Evolutionary conservation across 2,888 invertebrate genomes (phyloP).

Genomic region (Andrena flavipes): DNA sequence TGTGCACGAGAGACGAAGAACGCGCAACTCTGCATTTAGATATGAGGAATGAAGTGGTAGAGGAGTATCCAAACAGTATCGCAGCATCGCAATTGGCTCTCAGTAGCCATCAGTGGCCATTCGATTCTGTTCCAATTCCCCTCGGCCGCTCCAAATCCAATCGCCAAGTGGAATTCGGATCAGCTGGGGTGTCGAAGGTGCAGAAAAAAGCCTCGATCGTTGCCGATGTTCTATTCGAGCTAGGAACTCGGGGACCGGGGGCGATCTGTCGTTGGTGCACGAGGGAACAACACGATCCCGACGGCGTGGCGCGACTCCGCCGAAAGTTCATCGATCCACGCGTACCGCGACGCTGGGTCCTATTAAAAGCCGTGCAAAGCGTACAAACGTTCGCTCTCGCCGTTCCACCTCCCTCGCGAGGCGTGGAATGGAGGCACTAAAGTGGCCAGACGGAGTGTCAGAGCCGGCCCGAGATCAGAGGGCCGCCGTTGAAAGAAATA

Average conservation of each 20-base stretch:
- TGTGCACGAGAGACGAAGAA: background rate
- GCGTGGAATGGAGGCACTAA: constrained; percentile 69
- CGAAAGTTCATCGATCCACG: constrained; percentile 74
- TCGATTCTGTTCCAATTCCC: background rate
- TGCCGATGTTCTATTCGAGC: constrained; percentile 11
- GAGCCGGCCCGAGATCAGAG: constrained; percentile 77
- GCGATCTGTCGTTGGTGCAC: background rate
- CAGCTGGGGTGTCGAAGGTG: background rate
- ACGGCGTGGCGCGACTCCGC: constrained; percentile 45
- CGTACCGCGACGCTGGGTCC: constrained; percentile 65
- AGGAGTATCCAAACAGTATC: background rate
- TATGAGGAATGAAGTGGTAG: background rate
- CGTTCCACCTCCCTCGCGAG: constrained; percentile 67
- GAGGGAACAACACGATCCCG: constrained; percentile 41
- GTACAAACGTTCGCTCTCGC: constrained; percentile 58
- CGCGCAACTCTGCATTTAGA: background rate
- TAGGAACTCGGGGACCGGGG: constrained; percentile 11
- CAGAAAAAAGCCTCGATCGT: background rate
- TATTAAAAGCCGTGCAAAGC: constrained; percentile 70
- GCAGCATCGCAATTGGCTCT: background rate
- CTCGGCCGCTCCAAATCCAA: background rate
- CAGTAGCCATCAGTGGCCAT: background rate
- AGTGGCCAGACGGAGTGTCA: constrained; percentile 74
- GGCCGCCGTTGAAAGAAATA: constrained; percentile 78
- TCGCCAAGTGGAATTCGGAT: constrained; percentile 7